Evolutionary conservation across 1,140 invertebrate genomes (phyloP).

Genomic region (Cyrtorhinus lividipennis): DNA sequence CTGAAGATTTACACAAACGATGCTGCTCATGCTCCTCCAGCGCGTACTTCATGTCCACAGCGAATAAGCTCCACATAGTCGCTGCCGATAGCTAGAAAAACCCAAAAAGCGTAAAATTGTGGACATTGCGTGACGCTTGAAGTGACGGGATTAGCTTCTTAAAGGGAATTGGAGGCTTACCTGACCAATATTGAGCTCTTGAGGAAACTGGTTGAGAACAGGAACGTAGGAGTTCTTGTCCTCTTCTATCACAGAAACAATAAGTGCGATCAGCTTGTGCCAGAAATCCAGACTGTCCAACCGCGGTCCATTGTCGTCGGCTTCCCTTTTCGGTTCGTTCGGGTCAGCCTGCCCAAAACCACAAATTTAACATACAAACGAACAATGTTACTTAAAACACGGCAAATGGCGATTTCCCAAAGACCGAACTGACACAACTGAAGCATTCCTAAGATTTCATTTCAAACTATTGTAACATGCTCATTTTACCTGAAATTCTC

Average conservation of each 20-base stretch:
- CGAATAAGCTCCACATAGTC: conserved; percentile 94
- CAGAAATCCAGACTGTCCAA: conserved; percentile 92
- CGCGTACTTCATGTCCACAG: conserved; percentile 95
- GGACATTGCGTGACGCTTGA: no score
- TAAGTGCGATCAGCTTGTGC: conserved; percentile 95
- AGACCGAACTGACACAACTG: no score
- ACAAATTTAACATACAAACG: background rate
- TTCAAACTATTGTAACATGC: no score
- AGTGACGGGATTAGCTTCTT: no score
- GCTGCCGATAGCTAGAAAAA: conserved; percentile 74
- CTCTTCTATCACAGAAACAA: conserved; percentile 97
- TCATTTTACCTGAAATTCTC: conserved; percentile 72
- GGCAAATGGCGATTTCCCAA: no score
- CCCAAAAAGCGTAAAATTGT: no score
- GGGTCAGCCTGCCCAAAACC: conserved; percentile 51
- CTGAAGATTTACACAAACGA: conserved; percentile 89
- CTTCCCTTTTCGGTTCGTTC: conserved; percentile 69
- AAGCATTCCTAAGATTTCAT: no score
- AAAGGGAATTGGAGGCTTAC: no score
- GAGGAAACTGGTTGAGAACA: conserved; percentile 95
- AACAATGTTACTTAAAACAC: background rate
- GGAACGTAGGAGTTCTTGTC: conserved; percentile 96
- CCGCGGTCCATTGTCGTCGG: conserved; percentile 76
- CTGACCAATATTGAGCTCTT: conserved; percentile 80
- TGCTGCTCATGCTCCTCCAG: conserved; percentile 95